Evolutionary conservation across 2,888 invertebrate species (phyloP).

Genomic region (Nemoura dubitans): DNA sequence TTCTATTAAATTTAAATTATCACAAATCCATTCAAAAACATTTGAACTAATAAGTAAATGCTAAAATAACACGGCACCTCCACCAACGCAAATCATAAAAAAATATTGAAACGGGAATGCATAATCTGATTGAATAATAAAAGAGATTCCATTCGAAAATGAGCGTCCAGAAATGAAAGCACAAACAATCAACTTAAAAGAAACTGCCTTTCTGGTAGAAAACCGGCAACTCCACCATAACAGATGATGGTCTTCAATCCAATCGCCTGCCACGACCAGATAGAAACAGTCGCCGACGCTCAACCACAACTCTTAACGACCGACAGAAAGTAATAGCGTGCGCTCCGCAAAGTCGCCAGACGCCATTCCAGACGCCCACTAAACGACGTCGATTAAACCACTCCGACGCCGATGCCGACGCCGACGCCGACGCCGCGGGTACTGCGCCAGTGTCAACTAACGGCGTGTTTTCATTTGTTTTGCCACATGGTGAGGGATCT

Average conservation of each 20-base stretch:
- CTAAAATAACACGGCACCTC: background rate
- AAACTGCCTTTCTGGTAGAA: too few relatives aligned
- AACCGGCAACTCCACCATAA: background rate
- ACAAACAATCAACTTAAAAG: too few relatives aligned
- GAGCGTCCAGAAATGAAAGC: too few relatives aligned
- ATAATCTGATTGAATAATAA: too few relatives aligned
- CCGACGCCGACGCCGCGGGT: background rate
- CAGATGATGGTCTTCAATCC: too few relatives aligned
- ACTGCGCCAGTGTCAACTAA: conserved; percentile 8
- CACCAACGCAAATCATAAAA: background rate
- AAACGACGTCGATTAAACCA: too few relatives aligned
- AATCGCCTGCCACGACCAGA: background rate
- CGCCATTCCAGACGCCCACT: background rate
- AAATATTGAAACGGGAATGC: too few relatives aligned
- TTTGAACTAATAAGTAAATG: background rate
- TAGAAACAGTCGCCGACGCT: background rate
- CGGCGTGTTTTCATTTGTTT: background rate
- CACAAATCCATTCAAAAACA: too few relatives aligned
- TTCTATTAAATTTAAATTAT: too few relatives aligned
- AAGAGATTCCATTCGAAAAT: too few relatives aligned
- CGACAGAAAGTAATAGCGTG: too few relatives aligned
- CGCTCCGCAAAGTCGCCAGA: background rate
- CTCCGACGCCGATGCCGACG: background rate
- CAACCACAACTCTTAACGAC: background rate
- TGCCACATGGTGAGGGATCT: background rate